Evolutionary conservation across 2,797 vertebrate genomes (phyloP), one percentile per base, ranked within the genome.

Genomic region (Trachops cirrhosus): DNA sequence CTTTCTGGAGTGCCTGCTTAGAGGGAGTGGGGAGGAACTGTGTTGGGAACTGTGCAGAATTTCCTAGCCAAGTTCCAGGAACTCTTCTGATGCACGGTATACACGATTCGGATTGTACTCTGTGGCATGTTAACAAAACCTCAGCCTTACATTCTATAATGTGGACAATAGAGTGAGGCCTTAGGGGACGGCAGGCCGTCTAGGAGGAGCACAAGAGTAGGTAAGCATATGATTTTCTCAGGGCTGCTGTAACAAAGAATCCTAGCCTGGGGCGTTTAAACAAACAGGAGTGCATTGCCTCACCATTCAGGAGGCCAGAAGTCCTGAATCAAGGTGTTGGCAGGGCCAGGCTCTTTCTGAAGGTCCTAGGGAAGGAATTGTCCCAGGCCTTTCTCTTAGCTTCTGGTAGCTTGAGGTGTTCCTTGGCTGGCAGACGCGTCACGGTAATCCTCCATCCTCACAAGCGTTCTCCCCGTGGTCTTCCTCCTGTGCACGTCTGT

Each of bases 41-140:
- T 24, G 37, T 9, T 16, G n/a, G 67, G 7, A 50, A 41, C 44
- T 7, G 16, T 6, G 32, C 84, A 39, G 89, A 83, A 57, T 77
- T 94, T 96, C 73, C 79, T 74, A 79, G 59, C 89, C 10, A 6
- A 11, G 67, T 93, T 91, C 88, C 84, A 67, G 88, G 57, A 92
- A 68, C 26, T 50, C 39, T 92, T 85, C 77, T 39, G 39, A 89
- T 84, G 88, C 68, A 11, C 1, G 5, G 4, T 29, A 39, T 41
- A 41, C 70, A 46, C 59, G 83, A 84, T 24, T 39, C 26, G 37
- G 57, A 78, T 86, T 92, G 70, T 26, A 3, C 22, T 54, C 68
- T 26, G 3, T 71, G 92, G 19, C n/a, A 3, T 21, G 52, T 57
- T 80, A 62, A 80, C 80, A 74, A 59, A 93, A 86, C 32, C 2